These are phyloP conservation scores for Oxyruncus cristatus DNA, from an alignment of 2,113 vertebrate species.

Conservation along the genomic window DNA sequence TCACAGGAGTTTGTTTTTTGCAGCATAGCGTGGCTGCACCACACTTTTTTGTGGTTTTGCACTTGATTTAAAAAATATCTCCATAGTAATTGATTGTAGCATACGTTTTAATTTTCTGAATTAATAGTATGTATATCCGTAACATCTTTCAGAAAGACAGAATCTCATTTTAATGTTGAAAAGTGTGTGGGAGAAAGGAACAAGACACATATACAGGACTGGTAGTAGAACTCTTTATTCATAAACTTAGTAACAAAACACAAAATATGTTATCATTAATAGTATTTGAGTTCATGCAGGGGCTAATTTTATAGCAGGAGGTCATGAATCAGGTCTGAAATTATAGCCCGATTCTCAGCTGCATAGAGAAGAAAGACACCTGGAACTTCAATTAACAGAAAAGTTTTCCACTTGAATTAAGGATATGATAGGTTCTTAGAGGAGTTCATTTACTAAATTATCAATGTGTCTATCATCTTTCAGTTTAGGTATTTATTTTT, in stretches of 20 bases:
- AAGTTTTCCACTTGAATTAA: not conserved
- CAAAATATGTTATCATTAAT: not conserved
- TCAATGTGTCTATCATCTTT: not conserved
- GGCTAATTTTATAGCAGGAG: not conserved
- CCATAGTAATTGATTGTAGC: not conserved
- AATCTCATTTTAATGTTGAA: not conserved
- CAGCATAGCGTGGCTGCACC: not conserved
- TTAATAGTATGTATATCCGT: not conserved
- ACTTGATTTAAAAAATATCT: not conserved
- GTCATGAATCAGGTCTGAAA: not conserved
- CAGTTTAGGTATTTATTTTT: not conserved
- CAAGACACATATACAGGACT: not conserved
- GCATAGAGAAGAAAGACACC: not conserved
- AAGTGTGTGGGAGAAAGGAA: not conserved
- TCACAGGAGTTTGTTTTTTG: not conserved
- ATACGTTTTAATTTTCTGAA: not conserved
- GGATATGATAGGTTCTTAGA: not conserved
- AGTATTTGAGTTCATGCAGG: not conserved
- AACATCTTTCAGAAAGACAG: not conserved
- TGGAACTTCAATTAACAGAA: not conserved
- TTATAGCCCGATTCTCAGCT: not conserved
- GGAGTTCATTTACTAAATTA: not conserved
- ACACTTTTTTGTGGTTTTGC: not conserved
- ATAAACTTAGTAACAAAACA: not conserved
- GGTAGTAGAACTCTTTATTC: not conserved